A percentile compares a stretch with the other conserved stretches of the same genome.
Evolutionary conservation across 2,797 vertebrate genomes (phyloP).

Genomic region (Anguilla anguilla): DNA sequence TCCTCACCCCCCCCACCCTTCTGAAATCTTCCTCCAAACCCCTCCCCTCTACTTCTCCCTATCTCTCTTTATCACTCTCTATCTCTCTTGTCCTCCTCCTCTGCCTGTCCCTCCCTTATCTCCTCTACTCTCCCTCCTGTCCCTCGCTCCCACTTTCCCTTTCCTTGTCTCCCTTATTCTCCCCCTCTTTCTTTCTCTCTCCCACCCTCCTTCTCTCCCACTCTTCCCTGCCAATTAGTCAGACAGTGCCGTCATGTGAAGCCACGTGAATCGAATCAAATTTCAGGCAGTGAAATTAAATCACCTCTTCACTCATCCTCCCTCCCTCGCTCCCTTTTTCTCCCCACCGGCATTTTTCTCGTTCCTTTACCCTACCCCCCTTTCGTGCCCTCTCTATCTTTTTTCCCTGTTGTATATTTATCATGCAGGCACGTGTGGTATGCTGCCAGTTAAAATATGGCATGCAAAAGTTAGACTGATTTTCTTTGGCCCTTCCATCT

Average conservation of each 20-base stretch:
- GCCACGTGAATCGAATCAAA: conserved; percentile 40
- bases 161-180: conserved; percentile 10
- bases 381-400: conserved; percentile 4
- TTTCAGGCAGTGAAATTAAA: conserved; percentile 42
- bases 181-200: conserved; percentile 17
- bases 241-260: conserved; percentile 32
- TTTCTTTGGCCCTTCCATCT: background rate
- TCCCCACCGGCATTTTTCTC: background rate
- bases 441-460: conserved; percentile 30
- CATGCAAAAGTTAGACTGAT: background rate
- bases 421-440: conserved; percentile 28
- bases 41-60: background rate
- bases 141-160: background rate
- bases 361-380: conserved; percentile 12
- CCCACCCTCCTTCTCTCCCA: conserved; percentile 32
- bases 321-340: conserved; percentile 14
- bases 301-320: conserved; percentile 27
- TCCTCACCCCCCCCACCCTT: background rate
- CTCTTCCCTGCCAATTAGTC: conserved; percentile 20
- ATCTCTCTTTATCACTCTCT: background rate
- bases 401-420: conserved; percentile 34
- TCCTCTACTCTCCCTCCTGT: background rate
- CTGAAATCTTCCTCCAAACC: conserved; percentile 24
- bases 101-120: background rate
- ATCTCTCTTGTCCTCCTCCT: background rate